Evolutionary conservation across 1,140 invertebrate genomes (phyloP).

Genomic region (Homarus americanus): DNA sequence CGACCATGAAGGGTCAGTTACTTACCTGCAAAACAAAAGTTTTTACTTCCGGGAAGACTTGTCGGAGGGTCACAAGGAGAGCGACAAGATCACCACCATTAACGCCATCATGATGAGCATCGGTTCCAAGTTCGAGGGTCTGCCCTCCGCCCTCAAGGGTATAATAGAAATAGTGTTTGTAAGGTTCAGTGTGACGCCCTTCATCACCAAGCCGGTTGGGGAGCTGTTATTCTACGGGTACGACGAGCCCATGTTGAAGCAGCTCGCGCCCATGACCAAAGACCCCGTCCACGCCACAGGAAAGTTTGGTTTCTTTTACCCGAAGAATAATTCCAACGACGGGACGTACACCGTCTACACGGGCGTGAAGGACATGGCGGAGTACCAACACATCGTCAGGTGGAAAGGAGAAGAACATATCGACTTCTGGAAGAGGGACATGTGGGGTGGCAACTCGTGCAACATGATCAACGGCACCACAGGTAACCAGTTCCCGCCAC

Average conservation of each 20-base stretch:
- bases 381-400: slow-evolving; percentile 76
- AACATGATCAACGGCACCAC: slow-evolving; percentile 76
- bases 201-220: slow-evolving; percentile 83
- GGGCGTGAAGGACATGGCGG: slow-evolving; percentile 77
- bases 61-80: slow-evolving; percentile 44
- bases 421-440: slow-evolving; percentile 55
- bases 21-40: slow-evolving; percentile 74
- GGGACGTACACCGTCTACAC: slow-evolving; percentile 80
- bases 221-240: slow-evolving; percentile 90
- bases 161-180: slow-evolving; percentile 44
- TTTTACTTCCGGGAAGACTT: slow-evolving; percentile 66
- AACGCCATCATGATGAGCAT: slow-evolving; percentile 64
- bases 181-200: slow-evolving; percentile 77
- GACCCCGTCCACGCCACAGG: slow-evolving; percentile 87
- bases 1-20: slow-evolving; percentile 72
- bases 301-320: slow-evolving; percentile 77
- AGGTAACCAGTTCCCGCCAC: slow-evolving; percentile 75
- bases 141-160: neutral
- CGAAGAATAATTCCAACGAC: slow-evolving; percentile 80
- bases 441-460: slow-evolving; percentile 65
- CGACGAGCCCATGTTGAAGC: slow-evolving; percentile 82
- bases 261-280: slow-evolving; percentile 44
- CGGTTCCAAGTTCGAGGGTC: slow-evolving; percentile 7
- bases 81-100: slow-evolving; percentile 55
- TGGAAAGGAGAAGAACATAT: slow-evolving; percentile 74